Evolutionary conservation across 2,113 vertebrate genomes (phyloP).

Genomic region (Cyprinodon brontotheroides): DNA sequence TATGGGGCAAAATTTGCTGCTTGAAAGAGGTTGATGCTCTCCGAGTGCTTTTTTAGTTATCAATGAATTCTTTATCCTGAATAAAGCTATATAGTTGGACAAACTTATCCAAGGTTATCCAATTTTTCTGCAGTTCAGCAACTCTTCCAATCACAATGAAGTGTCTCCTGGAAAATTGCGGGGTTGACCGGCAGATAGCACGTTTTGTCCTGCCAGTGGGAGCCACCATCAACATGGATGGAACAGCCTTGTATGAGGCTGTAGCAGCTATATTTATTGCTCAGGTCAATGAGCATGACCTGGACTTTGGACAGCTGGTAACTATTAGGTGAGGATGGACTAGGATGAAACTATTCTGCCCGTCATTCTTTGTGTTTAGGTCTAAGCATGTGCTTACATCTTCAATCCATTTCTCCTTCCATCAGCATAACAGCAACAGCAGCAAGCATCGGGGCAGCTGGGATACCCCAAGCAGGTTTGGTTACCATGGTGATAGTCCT

Average conservation of each 20-base stretch:
- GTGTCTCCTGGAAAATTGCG: constrained; percentile 90
- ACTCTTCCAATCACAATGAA: constrained; percentile 91
- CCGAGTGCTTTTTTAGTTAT: background rate
- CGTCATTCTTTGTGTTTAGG: background rate
- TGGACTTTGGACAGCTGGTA: constrained; percentile 89
- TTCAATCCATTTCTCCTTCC: background rate
- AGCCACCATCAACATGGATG: constrained; percentile 92
- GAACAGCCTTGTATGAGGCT: constrained; percentile 87
- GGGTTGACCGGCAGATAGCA: constrained; percentile 86
- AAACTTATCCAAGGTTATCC: background rate
- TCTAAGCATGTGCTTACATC: background rate
- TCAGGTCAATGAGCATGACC: constrained; percentile 88
- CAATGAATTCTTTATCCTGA: background rate
- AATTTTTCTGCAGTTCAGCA: constrained; percentile 80
- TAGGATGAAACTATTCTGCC: background rate
- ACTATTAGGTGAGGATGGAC: constrained; percentile 83
- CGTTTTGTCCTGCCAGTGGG: constrained; percentile 88
- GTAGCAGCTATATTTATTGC: constrained; percentile 90
- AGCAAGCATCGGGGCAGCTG: constrained; percentile 81
- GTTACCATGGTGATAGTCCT: constrained; percentile 90
- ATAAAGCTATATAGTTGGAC: too few relatives aligned
- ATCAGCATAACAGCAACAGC: constrained; percentile 79
- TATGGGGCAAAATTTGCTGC: too few relatives aligned
- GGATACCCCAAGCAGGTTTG: constrained; percentile 87
- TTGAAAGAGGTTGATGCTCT: too few relatives aligned